Percentiles rank a stretch among this genome's conserved stretches.
Evolutionary conservation across 2,797 vertebrate genomes (phyloP).

Genomic region (Cossypha caffra): DNA sequence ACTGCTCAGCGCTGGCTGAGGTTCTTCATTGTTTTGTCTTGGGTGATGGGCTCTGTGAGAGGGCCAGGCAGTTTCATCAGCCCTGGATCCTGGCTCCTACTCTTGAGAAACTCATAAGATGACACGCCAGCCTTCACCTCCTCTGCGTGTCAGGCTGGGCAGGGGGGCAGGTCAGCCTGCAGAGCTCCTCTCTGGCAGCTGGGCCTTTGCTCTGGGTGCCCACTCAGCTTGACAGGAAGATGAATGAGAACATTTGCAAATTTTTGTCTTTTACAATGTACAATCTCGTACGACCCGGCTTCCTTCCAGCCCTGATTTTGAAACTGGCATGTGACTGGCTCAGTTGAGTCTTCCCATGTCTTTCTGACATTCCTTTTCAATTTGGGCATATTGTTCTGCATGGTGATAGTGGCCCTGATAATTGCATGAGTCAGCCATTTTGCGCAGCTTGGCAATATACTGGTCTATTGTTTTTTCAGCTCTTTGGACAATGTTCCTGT

Average conservation of each 20-base stretch:
- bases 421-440: constrained; percentile 61
- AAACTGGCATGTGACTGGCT: constrained; percentile 61
- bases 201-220: not conserved
- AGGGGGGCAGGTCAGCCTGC: not conserved
- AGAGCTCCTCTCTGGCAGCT: not conserved
- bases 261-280: constrained; percentile 20
- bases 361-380: constrained; percentile 62
- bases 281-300: not conserved
- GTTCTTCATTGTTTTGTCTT: not conserved
- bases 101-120: not conserved
- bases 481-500: constrained; percentile 1
- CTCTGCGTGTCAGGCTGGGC: accelerated
- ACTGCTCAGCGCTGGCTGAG: not conserved
- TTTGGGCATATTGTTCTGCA: constrained; percentile 64
- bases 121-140: not conserved
- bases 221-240: constrained; percentile 20
- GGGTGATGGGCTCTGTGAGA: not conserved
- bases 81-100: not conserved
- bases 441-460: constrained; percentile 52
- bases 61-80: not conserved
- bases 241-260: constrained; percentile 27
- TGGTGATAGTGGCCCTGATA: constrained; percentile 64
- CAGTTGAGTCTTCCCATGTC: constrained; percentile 57
- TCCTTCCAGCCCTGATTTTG: constrained; percentile 43
- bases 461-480: constrained; percentile 48